A percentile compares a stretch with the other conserved stretches of the same genome.
phyloP scores from a whole-genome alignment of 2,113 vertebrate species.

The Sebastes schlegelii region DNA sequence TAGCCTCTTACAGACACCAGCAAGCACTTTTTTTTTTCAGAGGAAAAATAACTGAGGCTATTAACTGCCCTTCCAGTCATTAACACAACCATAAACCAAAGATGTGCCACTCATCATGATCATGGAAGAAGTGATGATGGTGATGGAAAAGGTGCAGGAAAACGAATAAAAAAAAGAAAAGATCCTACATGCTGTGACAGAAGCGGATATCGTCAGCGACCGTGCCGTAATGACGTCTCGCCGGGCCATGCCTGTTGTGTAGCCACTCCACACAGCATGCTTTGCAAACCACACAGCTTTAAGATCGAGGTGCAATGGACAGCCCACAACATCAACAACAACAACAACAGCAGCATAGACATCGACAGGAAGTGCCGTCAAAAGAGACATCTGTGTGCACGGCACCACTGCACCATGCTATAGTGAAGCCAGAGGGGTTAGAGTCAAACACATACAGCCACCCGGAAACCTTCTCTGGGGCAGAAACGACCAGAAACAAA shows the following conservation, averaged over 20 bases:
- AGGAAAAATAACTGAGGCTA: constrained; percentile 59
- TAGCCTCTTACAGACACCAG: constrained; percentile 64
- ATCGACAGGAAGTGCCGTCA: constrained; percentile 61
- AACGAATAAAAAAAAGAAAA: constrained; percentile 37
- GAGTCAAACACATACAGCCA: constrained; percentile 67
- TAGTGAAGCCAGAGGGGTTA: constrained; percentile 75
- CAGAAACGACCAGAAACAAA: constrained; percentile 58
- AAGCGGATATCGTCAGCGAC: constrained; percentile 63
- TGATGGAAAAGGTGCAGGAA: constrained; percentile 70
- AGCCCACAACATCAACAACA: constrained; percentile 57
- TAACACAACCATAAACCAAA: constrained; percentile 67
- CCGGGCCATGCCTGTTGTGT: constrained; percentile 75
- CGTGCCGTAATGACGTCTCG: constrained; percentile 36
- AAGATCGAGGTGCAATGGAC: constrained; percentile 75
- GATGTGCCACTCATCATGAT: constrained; percentile 65
- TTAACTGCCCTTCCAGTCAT: constrained; percentile 48
- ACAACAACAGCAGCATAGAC: constrained; percentile 54
- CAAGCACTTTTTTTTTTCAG: constrained; percentile 64
- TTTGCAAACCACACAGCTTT: constrained; percentile 77
- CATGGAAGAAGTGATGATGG: constrained; percentile 68
- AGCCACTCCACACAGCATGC: constrained; percentile 80
- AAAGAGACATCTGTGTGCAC: constrained; percentile 56
- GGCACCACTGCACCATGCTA: constrained; percentile 75
- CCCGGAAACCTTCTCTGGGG: constrained; percentile 52
- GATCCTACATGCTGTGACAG: constrained; percentile 78